Evolutionary conservation across 2,888 invertebrate genomes (phyloP), one percentile per base, ranked within the genome.

Genomic region (Amblyjoppa proteus): DNA sequence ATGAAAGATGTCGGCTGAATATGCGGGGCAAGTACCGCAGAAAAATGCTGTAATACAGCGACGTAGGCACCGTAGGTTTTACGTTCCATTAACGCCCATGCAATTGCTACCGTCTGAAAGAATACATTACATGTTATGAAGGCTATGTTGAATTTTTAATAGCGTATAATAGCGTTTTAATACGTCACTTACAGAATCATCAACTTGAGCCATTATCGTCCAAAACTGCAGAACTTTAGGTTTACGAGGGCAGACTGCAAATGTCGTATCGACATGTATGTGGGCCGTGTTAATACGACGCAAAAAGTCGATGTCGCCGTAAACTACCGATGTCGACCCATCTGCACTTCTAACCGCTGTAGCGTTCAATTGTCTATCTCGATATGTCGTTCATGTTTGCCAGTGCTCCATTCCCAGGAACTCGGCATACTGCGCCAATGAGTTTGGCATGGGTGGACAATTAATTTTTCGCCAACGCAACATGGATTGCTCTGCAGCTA

Each of bases 31-130:
- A 61, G 11, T 3, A 66, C 28, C 11, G 51, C 28, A 13, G 64
- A 13, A 34, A 80, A 73, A 66, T 64, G 53, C 13, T 25, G 11
- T 4, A 80, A 13, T 28, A 66, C 71, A 25, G 80, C 53, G 20
- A 20, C 13, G n/a, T 80, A 77, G 2, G 68, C 69, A 34, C 13
- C 13, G n/a, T 28, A 34, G 6, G 68, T 34, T 53, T 69, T 69
- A 3, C 38, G 45, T 9, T 69, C 69, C 80, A 73, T 80, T 2
- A 80, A 25, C 7, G 58, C 70, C 80, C 73, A 80, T 20, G 71
- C 61, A 13, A 80, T 51, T 7, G 73, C 53, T 13, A 80, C n/a
- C 51, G n/a, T 51, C 51, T 51, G 16, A 16, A 51, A 34, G 5
- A 4, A 34, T 5, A 34, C 5, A 34, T 34, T 5, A 34, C 34